Base-by-base conservation (phyloP, 2,113 vertebrate genomes). In the Gambusia affinis region DNA sequence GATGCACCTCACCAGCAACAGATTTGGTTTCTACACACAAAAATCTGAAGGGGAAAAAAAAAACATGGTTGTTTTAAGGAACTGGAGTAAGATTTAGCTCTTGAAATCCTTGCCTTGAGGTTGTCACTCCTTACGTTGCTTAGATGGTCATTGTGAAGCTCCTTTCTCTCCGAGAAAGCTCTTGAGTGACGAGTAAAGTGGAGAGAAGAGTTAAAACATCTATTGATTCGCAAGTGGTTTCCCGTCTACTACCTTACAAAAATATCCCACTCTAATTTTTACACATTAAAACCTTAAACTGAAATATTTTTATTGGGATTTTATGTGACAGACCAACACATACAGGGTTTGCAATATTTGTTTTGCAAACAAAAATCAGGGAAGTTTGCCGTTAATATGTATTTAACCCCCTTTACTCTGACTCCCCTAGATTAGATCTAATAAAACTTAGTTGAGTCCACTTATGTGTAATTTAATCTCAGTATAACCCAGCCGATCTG, bases 11-110 rank as follows among this genome's bases (percentile, higher is more conserved):
- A 17, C 62, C 72, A 33, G 82, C 78, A 82, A n/a, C 72, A 64
- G 86, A 87, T 90, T 81, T 68, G 37, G 78, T 89, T 87, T 73
- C 87, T 71, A 2, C 80, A 81, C 80, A 81, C 65, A 85, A 75
- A 78, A 70, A 17, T 67, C 47, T 68, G 65, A 64, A 47, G 68
- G 83, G 27, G 27, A 79, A 77, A 31, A 76, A 70, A 67, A 57
- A 33, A 73, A 64, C 42, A 15, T 37, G 17, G 24, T 57, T 44
- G 24, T 61, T 61, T 28, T 60, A 2, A 72, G 62, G 27, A 28
- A 24, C 7, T 44, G 54, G 54, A 80, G 5, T 0, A 37, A 67
- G 64, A 7, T 79, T 62, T 47, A 76, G 61, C 33, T 70, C 54
- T 63, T 62, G 27, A 86, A 83, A 85, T 73, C 79, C 44, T 64